These are phyloP conservation scores for Petrolisthes cinctipes DNA, from an alignment of 2,888 invertebrate genomes.

Conservation along the genomic window DNA sequence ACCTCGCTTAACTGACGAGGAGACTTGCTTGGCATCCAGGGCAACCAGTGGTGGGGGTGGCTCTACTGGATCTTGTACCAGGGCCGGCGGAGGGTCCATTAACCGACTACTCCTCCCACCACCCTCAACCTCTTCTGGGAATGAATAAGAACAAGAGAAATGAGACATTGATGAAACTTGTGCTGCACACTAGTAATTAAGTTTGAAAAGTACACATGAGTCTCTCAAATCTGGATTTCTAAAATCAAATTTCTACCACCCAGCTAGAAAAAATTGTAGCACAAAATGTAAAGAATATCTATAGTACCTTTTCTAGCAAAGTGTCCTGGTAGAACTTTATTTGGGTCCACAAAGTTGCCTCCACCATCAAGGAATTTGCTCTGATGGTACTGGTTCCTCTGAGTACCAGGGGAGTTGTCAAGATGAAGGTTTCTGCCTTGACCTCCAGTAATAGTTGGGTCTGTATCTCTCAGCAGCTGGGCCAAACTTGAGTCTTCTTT, in stretches of 20 bases:
- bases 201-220: too few species aligned
- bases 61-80: conserved; percentile 50
- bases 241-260: too few species aligned
- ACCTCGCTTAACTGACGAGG: conserved; percentile 28
- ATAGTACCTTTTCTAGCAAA: conserved; percentile 62
- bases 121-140: conserved; percentile 41
- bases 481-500: conserved; percentile 72
- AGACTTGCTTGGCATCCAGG: conserved; percentile 21
- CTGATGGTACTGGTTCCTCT: conserved; percentile 45
- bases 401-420: conserved; percentile 25
- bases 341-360: conserved; percentile 67
- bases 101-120: background rate
- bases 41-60: conserved; percentile 46
- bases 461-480: conserved; percentile 72
- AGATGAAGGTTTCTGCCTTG: conserved; percentile 4
- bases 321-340: conserved; percentile 65
- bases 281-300: too few species aligned
- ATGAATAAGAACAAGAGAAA: too few species aligned
- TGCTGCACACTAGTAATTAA: too few species aligned
- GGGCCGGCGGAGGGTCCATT: conserved; percentile 37
- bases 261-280: too few species aligned
- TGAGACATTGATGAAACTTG: too few species aligned
- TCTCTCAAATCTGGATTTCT: too few species aligned
- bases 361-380: conserved; percentile 69
- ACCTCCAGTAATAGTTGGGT: conserved; percentile 58